phyloP scores from a whole-genome alignment of 2,888 invertebrate species.

The Machimus rusticus region DNA sequence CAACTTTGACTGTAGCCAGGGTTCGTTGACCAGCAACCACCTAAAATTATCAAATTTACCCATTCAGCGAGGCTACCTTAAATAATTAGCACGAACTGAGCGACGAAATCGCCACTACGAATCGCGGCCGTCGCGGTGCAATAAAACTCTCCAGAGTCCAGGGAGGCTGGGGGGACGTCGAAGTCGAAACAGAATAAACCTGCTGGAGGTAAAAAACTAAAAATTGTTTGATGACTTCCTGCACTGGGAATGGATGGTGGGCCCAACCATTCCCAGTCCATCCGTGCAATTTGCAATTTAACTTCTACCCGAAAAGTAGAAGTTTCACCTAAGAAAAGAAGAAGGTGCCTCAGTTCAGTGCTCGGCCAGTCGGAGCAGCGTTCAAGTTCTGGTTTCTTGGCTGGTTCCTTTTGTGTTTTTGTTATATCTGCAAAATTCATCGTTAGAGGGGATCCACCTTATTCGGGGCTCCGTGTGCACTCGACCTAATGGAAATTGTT shows the following conservation, averaged over 20 bases:
- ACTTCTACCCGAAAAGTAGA: constrained; percentile 27
- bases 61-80: background rate
- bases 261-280: background rate
- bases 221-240: constrained; percentile 47
- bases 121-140: background rate
- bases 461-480: background rate
- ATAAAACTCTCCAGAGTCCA: background rate
- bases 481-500: constrained; percentile 22
- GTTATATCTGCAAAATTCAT: constrained; percentile 23
- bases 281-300: constrained; percentile 42
- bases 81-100: constrained; percentile 10
- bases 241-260: constrained; percentile 34
- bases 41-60: constrained; percentile 31
- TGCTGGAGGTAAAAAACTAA: constrained; percentile 8
- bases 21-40: background rate
- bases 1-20: background rate
- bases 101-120: background rate
- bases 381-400: background rate
- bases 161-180: background rate
- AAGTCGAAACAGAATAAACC: constrained; percentile 8
- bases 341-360: background rate
- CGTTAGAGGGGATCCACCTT: constrained; percentile 38
- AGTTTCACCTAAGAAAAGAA: background rate
- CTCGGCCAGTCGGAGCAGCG: background rate
- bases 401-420: background rate